Evolutionary conservation across 2,113 vertebrate genomes (phyloP).

Genomic region (Onychostoma macrolepis): DNA sequence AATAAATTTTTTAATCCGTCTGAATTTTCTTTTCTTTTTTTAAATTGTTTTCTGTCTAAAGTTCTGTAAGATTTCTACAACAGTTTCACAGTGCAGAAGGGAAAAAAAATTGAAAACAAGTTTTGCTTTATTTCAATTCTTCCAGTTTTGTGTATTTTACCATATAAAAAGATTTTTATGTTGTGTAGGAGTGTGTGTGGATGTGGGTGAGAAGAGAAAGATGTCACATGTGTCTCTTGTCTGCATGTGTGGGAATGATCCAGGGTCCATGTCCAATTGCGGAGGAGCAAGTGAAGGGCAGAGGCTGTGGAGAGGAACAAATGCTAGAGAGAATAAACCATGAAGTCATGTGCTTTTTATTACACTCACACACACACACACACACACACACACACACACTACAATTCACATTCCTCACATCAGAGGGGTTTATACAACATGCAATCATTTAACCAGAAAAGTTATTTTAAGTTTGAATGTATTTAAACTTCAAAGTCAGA

Average conservation of each 20-base stretch:
- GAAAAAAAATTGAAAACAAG: neutral
- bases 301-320: slow-evolving; percentile 45
- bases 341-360: slow-evolving; percentile 59
- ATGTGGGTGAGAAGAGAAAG: slow-evolving; percentile 12
- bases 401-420: slow-evolving; percentile 51
- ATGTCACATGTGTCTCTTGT: slow-evolving; percentile 16
- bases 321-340: slow-evolving; percentile 42
- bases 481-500: slow-evolving; percentile 28
- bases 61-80: neutral
- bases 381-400: slow-evolving; percentile 22
- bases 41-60: neutral
- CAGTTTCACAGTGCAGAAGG: neutral
- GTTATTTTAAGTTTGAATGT: slow-evolving; percentile 18
- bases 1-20: no score
- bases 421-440: slow-evolving; percentile 44
- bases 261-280: slow-evolving; percentile 21
- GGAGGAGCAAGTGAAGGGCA: slow-evolving; percentile 47
- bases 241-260: slow-evolving; percentile 33
- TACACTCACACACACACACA: neutral
- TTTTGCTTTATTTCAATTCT: neutral
- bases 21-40: no score
- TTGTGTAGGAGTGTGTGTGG: no score
- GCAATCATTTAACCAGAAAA: slow-evolving; percentile 34
- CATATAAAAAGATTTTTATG: no score
- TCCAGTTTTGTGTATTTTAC: neutral